phyloP scores from a whole-genome alignment of 2,113 vertebrate species.

The Bos indicus region DNA sequence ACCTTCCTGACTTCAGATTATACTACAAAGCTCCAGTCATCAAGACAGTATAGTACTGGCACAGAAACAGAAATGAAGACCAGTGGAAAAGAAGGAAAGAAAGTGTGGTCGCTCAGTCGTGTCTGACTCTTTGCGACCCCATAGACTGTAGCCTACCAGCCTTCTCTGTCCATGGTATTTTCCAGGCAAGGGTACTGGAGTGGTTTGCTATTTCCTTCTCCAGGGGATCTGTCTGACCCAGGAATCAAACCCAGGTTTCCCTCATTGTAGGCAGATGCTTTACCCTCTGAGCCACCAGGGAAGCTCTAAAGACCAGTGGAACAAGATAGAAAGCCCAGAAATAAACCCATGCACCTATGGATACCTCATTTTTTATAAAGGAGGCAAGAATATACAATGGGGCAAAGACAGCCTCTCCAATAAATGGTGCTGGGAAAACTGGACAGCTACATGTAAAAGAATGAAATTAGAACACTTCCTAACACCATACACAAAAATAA shows the following conservation, averaged over 20 bases:
- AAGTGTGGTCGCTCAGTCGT: fast-evolving
- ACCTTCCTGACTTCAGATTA: background rate
- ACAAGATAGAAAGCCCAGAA: background rate
- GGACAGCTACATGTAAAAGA: background rate
- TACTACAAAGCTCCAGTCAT: background rate
- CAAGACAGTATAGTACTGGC: background rate
- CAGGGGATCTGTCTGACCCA: background rate
- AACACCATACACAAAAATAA: background rate
- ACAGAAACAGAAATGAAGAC: background rate
- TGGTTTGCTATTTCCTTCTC: background rate
- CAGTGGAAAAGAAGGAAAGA: background rate
- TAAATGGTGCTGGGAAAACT: background rate
- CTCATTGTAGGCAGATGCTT: background rate
- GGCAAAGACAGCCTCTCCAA: background rate
- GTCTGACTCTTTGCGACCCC: background rate
- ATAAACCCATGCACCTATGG: background rate
- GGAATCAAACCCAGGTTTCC: background rate
- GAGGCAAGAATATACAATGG: background rate
- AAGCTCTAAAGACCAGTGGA: background rate
- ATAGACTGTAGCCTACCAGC: background rate
- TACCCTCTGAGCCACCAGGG: background rate
- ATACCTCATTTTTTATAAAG: background rate
- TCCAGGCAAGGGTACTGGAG: background rate
- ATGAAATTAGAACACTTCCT: background rate
- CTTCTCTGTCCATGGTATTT: background rate